Evolutionary conservation across 2,113 vertebrate species (phyloP).

Genomic region (Lepus timidus): DNA sequence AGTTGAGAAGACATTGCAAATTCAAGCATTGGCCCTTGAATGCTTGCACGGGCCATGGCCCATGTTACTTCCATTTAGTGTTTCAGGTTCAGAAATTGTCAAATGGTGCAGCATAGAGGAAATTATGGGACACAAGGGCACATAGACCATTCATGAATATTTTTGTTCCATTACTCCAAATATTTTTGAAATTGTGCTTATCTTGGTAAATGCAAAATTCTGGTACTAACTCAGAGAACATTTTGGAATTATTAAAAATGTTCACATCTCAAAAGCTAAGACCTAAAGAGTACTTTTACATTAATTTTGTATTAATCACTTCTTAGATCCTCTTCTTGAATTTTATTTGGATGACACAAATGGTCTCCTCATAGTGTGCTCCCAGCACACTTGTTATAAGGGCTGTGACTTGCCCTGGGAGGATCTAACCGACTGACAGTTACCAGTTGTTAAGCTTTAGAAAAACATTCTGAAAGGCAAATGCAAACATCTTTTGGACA

Average conservation of each 20-base stretch:
- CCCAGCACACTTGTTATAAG: neutral
- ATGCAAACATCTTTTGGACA: conserved; percentile 67
- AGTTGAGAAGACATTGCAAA: conserved; percentile 24
- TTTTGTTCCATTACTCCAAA: neutral
- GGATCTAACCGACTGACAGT: neutral
- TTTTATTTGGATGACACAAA: neutral
- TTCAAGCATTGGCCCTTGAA: conserved; percentile 54
- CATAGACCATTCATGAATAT: neutral
- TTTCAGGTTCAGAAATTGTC: conserved; percentile 3
- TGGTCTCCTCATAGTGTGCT: neutral
- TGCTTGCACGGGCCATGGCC: conserved; percentile 70
- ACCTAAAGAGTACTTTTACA: neutral
- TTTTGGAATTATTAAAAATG: neutral
- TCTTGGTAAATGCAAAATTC: conserved; percentile 23
- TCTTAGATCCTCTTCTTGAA: neutral
- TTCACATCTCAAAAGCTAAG: neutral
- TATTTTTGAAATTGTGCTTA: neutral
- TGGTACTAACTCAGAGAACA: neutral
- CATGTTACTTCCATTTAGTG: conserved; percentile 37
- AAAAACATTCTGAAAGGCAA: conserved; percentile 73
- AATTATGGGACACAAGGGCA: neutral
- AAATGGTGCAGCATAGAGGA: neutral
- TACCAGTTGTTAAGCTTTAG: conserved; percentile 61
- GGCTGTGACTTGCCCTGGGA: neutral
- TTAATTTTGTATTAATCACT: neutral